Conservation (phyloP, 2,113 vertebrate species). For the Suncus etruscus region DNA sequence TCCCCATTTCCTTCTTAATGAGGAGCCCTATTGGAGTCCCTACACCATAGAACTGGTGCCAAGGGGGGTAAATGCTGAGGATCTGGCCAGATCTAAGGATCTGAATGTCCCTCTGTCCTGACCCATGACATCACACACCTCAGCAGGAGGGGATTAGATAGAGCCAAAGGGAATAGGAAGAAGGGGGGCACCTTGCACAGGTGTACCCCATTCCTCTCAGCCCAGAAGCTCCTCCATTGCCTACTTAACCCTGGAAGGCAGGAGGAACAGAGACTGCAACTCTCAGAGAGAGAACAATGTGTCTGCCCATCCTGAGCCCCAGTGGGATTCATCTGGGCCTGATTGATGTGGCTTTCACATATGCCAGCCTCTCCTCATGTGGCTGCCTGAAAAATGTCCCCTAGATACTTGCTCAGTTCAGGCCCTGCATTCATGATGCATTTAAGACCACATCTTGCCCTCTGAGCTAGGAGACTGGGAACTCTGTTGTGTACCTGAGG, state of each 20-base stretch:
- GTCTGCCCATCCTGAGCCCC: neutral
- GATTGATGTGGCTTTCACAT: neutral
- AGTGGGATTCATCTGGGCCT: neutral
- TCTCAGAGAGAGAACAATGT: neutral
- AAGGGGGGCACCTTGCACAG: too few species aligned
- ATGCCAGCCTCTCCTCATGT: neutral
- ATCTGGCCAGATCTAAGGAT: neutral
- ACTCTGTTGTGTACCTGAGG: neutral
- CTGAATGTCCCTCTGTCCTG: neutral
- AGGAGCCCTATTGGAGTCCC: neutral
- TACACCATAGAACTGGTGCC: neutral
- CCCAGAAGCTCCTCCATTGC: neutral
- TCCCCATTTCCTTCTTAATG: neutral
- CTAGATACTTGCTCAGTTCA: neutral
- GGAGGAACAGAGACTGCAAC: neutral
- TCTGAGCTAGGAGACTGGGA: neutral
- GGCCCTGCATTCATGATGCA: neutral
- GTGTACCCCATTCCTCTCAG: neutral
- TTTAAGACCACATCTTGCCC: neutral
- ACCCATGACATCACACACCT: neutral
- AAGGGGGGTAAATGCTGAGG: neutral
- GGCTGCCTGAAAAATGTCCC: neutral
- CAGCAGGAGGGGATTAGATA: neutral
- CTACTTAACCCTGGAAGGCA: neutral
- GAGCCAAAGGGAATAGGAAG: neutral